Evolutionary conservation across 2,113 vertebrate species (phyloP), one percentile per base, ranked within the genome.

Genomic region (Camelus dromedarius): DNA sequence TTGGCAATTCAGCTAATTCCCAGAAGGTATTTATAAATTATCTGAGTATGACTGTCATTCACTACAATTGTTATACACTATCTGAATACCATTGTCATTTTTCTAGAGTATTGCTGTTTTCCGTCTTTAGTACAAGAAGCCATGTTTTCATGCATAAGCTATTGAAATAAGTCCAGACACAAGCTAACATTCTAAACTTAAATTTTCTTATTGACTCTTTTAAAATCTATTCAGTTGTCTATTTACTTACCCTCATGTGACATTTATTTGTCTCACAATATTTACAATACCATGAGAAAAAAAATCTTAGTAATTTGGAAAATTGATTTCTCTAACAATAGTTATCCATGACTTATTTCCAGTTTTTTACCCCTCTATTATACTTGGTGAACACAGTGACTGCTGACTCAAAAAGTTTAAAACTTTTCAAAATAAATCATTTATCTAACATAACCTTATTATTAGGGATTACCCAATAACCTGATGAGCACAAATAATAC

Each of bases 201-300:
- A 76, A 48, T 70, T 96, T 75, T 89, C 24, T 82, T 72, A 88
- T 77, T 87, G 75, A 85, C 82, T 70, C 3, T 88, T 91, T 75
- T 56, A 86, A 75, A 95, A 83, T 93, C 11, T 22, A 22, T 76
- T 77, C 13, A 38, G 26, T 87, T 87, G 96, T 81, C 30, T 91
- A 3, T 79, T 94, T 96, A 9, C 19, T 92, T 81, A 24, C 7
- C 8, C 76, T 87, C 15, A 16, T 1, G 26, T 50, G 6, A n/a
- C 54, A 77, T 87, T 69, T 89, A 92, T 72, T 72, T 92, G 13
- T 54, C 35, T 42, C 28, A 93, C 30, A 67, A 38, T 76, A 77
- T 85, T 72, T 89, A 93, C 91, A 97, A 82, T 93, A 22, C 3
- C 13, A 22, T 77, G 4, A 87, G 32, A 46, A 85, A 67, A 91